Base-by-base conservation (phyloP, 2,797 vertebrate species). In the Spheniscus humboldti region DNA sequence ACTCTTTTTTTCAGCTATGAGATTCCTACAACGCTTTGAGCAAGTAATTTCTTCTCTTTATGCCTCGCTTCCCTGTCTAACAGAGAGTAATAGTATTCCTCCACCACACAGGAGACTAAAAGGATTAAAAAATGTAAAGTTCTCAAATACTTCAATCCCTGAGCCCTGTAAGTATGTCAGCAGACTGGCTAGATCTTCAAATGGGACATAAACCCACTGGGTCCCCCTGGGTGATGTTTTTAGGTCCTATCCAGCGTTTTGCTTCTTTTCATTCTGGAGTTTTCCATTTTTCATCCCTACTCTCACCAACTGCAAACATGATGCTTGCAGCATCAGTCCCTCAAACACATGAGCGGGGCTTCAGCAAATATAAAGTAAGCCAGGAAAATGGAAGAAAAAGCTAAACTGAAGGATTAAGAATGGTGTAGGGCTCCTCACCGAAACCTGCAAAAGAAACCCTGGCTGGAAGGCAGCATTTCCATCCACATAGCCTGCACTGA, bases 311-410 rank as follows among this genome's bases (percentile, higher is more conserved):
- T n/a, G 55, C 78, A 85, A 80, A 47, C 37, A 3, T 0, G 45
- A 66, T 20, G 13, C 72, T 92, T 18, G 3, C 62, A 81, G 81
- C 56, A 24, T 1, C 9, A 53, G 5, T 69, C 82, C 72, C 64
- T 77, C 64, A 83, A 91, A 94, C 0, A 0, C 59, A 68, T 0
- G 0, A 50, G 35, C 3, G 4, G 43, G 57, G 78, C 83, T 94
- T 71, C 76, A 69, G 90, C 41, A 73, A 47, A 66, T 3, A 30
- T 1, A 33, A 80, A 92, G 30, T 48, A 78, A 81, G 39, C 19
- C 71, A 91, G 63, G 45, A 35, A 91, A 94, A 86, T 11, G 63
- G 76, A 56, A 92, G 69, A 35, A 64, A 84, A 79, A 80, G 63
- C 63, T 80, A 50, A 68, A 59, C 18, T 24, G 67, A 72, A 88